phyloP scores from a whole-genome alignment of 2,113 vertebrate species.

The Pituophis catenifer region DNA sequence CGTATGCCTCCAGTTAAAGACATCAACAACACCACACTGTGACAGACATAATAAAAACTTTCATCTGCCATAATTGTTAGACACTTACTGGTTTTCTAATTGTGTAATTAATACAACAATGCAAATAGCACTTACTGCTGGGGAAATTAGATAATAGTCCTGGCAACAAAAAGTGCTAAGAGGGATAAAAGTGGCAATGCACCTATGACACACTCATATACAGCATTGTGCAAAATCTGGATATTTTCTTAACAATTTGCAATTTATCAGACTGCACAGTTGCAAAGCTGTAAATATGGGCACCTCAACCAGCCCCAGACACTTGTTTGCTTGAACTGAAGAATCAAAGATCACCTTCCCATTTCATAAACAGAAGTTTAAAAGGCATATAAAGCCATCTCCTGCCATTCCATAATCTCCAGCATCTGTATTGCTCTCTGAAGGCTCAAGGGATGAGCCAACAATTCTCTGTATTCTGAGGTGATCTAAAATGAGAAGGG shows the following conservation, averaged over 20 bases:
- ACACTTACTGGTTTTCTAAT: neutral
- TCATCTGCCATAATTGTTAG: neutral
- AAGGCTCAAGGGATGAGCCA: rapidly evolving
- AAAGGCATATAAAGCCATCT: neutral
- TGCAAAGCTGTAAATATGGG: neutral
- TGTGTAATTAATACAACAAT: neutral
- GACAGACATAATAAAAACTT: neutral
- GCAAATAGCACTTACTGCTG: neutral
- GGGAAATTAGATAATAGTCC: neutral
- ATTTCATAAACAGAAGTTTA: neutral
- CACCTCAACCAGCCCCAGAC: neutral
- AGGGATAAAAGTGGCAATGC: neutral
- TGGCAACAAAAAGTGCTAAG: neutral
- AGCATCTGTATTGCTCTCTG: neutral
- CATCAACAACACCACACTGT: neutral
- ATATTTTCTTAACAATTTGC: neutral
- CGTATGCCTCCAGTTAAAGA: neutral
- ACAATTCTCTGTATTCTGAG: neutral
- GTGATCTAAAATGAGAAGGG: neutral
- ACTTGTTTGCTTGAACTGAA: neutral
- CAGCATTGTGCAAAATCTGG: neutral
- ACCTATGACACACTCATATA: neutral
- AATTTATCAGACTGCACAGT: neutral
- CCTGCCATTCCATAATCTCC: neutral
- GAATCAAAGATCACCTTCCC: neutral